phyloP scores from a whole-genome alignment of 2,888 invertebrate genomes.

The Acleris laterana region DNA sequence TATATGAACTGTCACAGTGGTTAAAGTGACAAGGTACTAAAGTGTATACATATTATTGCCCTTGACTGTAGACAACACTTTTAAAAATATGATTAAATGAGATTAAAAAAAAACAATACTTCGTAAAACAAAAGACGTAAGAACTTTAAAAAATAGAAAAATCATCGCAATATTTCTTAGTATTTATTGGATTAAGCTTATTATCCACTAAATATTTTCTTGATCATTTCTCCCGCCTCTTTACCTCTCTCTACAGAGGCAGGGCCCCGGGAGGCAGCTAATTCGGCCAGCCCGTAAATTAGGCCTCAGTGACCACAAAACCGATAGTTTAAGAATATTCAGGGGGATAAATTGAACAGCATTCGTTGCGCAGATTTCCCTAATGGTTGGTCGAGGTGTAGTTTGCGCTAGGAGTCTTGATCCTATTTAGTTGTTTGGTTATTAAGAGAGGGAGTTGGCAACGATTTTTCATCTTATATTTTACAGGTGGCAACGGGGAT shows the following conservation, averaged over 20 bases:
- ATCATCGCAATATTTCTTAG: too few relatives aligned
- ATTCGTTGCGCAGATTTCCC: conserved; percentile 80
- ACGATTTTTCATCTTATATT: too few relatives aligned
- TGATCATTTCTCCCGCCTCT: neutral
- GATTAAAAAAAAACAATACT: too few relatives aligned
- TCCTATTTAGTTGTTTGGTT: conserved; percentile 41
- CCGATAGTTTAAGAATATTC: conserved; percentile 85
- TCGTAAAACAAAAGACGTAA: too few relatives aligned
- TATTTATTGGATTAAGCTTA: conserved; percentile 2
- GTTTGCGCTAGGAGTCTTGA: conserved; percentile 48
- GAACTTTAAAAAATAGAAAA: too few relatives aligned
- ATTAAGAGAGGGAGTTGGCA: too few relatives aligned
- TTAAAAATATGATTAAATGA: too few relatives aligned
- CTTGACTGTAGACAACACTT: too few relatives aligned
- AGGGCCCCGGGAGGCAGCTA: conserved; percentile 4
- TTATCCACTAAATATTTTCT: conserved; percentile 20
- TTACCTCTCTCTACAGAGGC: neutral
- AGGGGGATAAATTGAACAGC: conserved; percentile 81
- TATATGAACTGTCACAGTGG: too few relatives aligned
- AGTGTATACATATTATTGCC: too few relatives aligned
- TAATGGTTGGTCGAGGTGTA: conserved; percentile 72
- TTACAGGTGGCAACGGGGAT: too few relatives aligned
- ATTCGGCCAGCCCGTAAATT: conserved; percentile 65
- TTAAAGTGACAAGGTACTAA: too few relatives aligned
- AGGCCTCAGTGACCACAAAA: conserved; percentile 74